Evolutionary conservation across 2,113 vertebrate species (phyloP), one percentile per base, ranked within the genome.

Genomic region (Gymnogyps californianus): DNA sequence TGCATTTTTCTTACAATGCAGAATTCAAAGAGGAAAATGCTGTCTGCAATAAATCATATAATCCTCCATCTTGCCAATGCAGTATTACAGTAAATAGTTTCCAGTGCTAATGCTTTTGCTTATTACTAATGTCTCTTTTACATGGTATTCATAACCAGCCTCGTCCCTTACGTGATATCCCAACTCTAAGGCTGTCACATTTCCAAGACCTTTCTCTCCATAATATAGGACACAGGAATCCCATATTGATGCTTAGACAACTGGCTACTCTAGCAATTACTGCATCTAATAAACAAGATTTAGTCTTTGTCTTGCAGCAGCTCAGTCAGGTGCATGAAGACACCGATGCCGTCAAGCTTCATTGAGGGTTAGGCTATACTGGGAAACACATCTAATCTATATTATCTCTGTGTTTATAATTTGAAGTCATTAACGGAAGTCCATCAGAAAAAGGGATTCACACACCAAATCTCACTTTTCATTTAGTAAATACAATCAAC

Each of bases 321-420:
- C 14, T 85, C 32, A 31, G 25, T 55, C 20, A 81, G 9, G 10
- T 42, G 15, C 31, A 54, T 11, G 58, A 76, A 47, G 40, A 59
- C n/a, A 75, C 2, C 0, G 0, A 57, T 32, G 36, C 28, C 4
- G 5, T 52, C 21, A 90, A 67, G 51, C 11, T n/a, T 69, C 31
- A 65, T 1, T 58, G 34, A 64, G 25, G 13, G 36, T 59, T 46
- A 65, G 62, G 54, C 13, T 81, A 28, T 16, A 24, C 2, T 47
- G 54, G 31, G 62, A 87, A 93, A 89, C 6, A 22, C 10, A 19
- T 17, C 36, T 66, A 2, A 34, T 31, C 31, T 80, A 2, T 29
- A 65, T 49, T 46, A 90, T 13, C 47, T 74, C 40, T 55, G 14
- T 32, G 21, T 61, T 85, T 83, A 19, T 34, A 89, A 81, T 40